These are phyloP conservation scores for Trochalopteron elliotii DNA, from an alignment of 2,113 vertebrate genomes.

Conservation along the genomic window DNA sequence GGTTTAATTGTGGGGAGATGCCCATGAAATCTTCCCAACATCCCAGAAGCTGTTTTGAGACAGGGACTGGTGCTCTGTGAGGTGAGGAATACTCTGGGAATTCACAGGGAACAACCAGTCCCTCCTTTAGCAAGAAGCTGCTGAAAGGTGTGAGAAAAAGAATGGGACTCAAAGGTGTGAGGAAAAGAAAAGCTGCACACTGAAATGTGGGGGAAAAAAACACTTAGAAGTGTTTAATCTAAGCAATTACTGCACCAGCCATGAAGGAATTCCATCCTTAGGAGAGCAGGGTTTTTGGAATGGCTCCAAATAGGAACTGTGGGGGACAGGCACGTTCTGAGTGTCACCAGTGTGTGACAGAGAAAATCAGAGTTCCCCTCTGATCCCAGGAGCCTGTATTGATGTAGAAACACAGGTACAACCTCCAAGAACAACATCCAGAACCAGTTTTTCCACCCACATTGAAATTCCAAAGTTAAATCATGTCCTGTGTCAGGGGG, in stretches of 20 bases:
- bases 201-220: too few species aligned
- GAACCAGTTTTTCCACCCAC: rapidly evolving
- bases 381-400: rapidly evolving
- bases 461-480: rapidly evolving
- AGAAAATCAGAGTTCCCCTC: neutral
- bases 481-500: too few species aligned
- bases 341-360: rapidly evolving
- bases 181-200: too few species aligned
- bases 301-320: rapidly evolving
- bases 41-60: neutral
- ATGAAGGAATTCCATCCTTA: neutral
- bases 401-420: rapidly evolving
- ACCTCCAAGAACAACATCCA: neutral
- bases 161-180: neutral
- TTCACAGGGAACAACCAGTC: neutral
- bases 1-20: neutral
- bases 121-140: neutral
- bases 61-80: neutral
- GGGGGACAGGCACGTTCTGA: neutral
- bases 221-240: neutral
- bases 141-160: neutral
- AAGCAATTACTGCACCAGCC: neutral
- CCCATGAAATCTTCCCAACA: neutral
- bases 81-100: neutral
- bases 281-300: neutral